Base-by-base conservation (phyloP, 2,888 invertebrate genomes). In the Drosophila helvetica region DNA sequence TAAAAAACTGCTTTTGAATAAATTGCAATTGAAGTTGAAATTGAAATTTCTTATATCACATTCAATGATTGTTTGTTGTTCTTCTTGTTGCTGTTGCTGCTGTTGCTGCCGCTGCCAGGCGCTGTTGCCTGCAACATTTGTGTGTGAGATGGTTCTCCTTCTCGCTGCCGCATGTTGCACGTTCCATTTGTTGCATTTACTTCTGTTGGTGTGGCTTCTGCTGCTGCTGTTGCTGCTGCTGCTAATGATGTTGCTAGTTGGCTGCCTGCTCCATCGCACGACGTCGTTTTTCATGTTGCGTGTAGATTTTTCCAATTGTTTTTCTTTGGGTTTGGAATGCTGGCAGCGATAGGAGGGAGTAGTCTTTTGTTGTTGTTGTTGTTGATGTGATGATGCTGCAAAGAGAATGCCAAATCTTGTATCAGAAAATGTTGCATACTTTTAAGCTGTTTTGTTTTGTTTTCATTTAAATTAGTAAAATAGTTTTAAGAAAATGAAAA, bases 261-360 rank as follows among this genome's bases (percentile, higher is more conserved):
- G 77, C 71, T 78, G 78, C 58, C 76, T 71, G 72, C 78, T 88
- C 92, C 92, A 92, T 90, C 91, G 91, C 76, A 91, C 91, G 69
- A 90, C 92, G 90, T 91, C 91, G 91, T 91, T 91, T 89, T 88
- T 91, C 92, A 92, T 92, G 89, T 86, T 91, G 82, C 86, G 83
- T 86, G 53, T 54, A 73, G 69, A 83, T 88, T 76, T 74, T 47
- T 73, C 52, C 67, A 72, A 57, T 58, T 65, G 47, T 46, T 52
- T 38, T 22, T 45, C 18, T 45, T 60, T 30, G 67, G 64, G 57
- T 74, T 57, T 62, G 69, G 56, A 68, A 60, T 69, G 61, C 70
- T 67, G 58, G 54, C 61, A 71, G 52, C 52, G 12, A 30, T 15
- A 46, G 43, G 30, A 22, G 19, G 27, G 30, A 51, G 55, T 46